phyloP scores from a whole-genome alignment of 2,113 vertebrate species.

The Sigmodon hispidus region DNA sequence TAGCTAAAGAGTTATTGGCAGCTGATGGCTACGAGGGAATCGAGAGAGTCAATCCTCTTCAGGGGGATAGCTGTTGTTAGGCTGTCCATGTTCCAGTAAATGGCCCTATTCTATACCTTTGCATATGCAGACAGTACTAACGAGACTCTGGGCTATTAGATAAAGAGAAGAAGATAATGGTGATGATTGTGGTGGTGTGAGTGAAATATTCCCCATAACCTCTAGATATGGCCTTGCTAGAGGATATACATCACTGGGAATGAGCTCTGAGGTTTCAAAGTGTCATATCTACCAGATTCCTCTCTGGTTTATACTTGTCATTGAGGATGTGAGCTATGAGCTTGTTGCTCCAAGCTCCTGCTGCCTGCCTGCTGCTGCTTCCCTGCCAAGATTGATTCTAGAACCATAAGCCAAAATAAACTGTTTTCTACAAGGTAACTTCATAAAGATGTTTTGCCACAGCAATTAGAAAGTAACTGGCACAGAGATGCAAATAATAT shows the following conservation, averaged over 20 bases:
- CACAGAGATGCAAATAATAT: neutral
- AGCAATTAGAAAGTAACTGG: neutral
- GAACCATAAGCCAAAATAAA: neutral
- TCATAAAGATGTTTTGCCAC: neutral
- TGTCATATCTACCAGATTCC: neutral
- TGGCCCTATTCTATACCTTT: neutral
- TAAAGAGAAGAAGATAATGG: neutral
- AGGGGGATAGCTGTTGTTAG: neutral
- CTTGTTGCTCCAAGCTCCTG: neutral
- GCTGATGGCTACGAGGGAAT: neutral
- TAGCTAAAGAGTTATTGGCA: neutral
- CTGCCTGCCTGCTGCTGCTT: neutral
- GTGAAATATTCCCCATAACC: neutral
- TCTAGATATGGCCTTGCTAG: neutral
- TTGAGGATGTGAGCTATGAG: neutral
- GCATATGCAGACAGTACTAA: neutral
- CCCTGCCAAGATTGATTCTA: neutral
- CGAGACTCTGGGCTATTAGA: neutral
- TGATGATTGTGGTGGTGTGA: neutral
- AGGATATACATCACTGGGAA: neutral
- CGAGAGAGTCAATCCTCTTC: neutral
- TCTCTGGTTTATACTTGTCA: neutral
- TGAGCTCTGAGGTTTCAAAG: neutral
- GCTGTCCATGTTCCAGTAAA: neutral
- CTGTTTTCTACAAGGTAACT: neutral